These are phyloP conservation scores for Drosophila yooni DNA, from an alignment of 2,888 invertebrate genomes.

Conservation along the genomic window DNA sequence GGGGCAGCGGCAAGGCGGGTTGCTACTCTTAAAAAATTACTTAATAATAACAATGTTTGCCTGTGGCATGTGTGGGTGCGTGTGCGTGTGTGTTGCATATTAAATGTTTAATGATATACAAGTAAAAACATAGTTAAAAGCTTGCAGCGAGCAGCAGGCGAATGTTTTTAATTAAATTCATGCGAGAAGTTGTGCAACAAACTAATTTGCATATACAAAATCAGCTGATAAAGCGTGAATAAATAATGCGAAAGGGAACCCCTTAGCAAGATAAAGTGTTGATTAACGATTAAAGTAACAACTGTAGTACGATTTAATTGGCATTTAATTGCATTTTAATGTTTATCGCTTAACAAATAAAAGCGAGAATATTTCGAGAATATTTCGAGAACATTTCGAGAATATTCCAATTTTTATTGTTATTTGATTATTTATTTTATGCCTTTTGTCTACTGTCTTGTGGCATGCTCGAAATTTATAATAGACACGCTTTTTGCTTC, in stretches of 20 bases:
- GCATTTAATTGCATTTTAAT: neutral
- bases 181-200: conserved; percentile 1
- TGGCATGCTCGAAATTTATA: conserved; percentile 23
- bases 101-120: conserved; percentile 54
- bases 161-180: conserved; percentile 44
- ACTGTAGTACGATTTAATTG: too few relatives aligned
- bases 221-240: neutral
- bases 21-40: conserved; percentile 60
- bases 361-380: too few relatives aligned
- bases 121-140: conserved; percentile 37
- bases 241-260: neutral
- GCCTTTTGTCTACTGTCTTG: conserved; percentile 14
- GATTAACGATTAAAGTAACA: neutral
- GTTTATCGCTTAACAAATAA: too few relatives aligned
- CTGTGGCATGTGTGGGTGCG: conserved; percentile 20
- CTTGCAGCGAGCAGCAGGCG: conserved; percentile 1
- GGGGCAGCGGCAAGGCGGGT: neutral
- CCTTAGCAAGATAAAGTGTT: neutral
- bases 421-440: neutral
- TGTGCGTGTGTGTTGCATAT: conserved; percentile 38
- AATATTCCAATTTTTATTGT: neutral
- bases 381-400: neutral
- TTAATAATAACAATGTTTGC: conserved; percentile 71
- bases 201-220: conserved; percentile 25
- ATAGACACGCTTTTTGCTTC: conserved; percentile 27